Evolutionary conservation across 2,888 invertebrate genomes (phyloP), one percentile per base, ranked within the genome.

Genomic region (Hydraecia micacea): DNA sequence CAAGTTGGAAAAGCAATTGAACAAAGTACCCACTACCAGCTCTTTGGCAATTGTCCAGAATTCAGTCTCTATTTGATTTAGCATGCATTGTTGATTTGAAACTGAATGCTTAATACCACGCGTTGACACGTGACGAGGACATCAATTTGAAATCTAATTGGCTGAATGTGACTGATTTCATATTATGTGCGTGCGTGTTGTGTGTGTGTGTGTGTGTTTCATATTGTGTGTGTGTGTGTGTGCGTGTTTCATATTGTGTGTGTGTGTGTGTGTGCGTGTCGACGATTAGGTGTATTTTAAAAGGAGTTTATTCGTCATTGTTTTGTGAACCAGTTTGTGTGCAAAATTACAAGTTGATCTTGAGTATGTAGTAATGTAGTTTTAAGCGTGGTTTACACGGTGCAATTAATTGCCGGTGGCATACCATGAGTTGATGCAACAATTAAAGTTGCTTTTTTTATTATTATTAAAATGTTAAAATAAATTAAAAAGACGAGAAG

Each of bases 401-500:
- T 28, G 62, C 8, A 62, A 28, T 18, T 18, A 28, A 62, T 15
- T 15, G 5, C 15, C 15, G 15, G 15, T 46, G 46, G 11, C 42
- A 42, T 11, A 42, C 42, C 42, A 13, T 9, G 13, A 13, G 11
- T 42, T 13, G 42, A 13, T 13, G 42, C 42, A 42, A 42, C 42
- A 42, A 42, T 42, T 42, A 11, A 42, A 42, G 1, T 9, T 42
- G 39, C 39, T 95, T 94, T 95, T 95, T 95, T 95, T 94, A 94
- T n/a, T n/a, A n/a, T n/a, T n/a, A 94, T 93, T 90, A 98, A 98
- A 98, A 98, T 97, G 97, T 97, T 97, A 97, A 97, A 97, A 97
- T 98, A 84, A 80, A 76, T 91, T 97, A 97, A 97, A 97, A 97
- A 97, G 98, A 98, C 98, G 97, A 98, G 97, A 98, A 98, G 98